Percentiles rank a stretch among this genome's conserved stretches.
phyloP scores from a whole-genome alignment of 2,888 invertebrate genomes.

The Pycnomerus fuliginosus region DNA sequence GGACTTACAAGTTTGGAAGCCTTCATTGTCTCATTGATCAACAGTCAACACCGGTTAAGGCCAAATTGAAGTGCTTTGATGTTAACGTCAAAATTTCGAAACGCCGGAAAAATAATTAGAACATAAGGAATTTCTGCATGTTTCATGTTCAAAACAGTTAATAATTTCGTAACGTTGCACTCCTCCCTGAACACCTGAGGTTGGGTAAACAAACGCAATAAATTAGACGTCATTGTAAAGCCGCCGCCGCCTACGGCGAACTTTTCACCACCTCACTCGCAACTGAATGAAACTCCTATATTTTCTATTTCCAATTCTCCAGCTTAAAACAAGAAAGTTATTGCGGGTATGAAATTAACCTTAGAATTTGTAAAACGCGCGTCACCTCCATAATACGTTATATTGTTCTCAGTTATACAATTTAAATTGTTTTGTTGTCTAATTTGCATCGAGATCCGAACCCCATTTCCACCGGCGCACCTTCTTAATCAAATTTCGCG shows the following conservation, averaged over 20 bases:
- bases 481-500: conserved; percentile 12
- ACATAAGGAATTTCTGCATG: too few species aligned
- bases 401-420: conserved; percentile 41
- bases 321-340: conserved; percentile 40
- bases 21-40: too few species aligned
- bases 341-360: conserved; percentile 44
- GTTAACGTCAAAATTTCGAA: too few species aligned
- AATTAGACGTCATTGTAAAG: conserved; percentile 41
- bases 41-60: too few species aligned
- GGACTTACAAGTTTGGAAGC: too few species aligned
- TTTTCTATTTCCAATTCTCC: conserved; percentile 31
- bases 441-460: conserved; percentile 33
- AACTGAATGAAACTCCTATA: conserved; percentile 28
- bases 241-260: conserved; percentile 19
- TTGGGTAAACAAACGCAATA: conserved; percentile 40
- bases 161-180: too few species aligned
- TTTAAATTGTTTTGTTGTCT: conserved; percentile 40
- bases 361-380: conserved; percentile 30
- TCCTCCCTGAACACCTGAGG: too few species aligned
- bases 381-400: conserved; percentile 41
- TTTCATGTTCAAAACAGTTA: too few species aligned
- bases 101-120: too few species aligned
- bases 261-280: conserved; percentile 40
- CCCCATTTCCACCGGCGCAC: conserved; percentile 2
- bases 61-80: too few species aligned